Base-by-base conservation (phyloP, 2,797 vertebrate genomes). In the Falco novaeseelandiae region DNA sequence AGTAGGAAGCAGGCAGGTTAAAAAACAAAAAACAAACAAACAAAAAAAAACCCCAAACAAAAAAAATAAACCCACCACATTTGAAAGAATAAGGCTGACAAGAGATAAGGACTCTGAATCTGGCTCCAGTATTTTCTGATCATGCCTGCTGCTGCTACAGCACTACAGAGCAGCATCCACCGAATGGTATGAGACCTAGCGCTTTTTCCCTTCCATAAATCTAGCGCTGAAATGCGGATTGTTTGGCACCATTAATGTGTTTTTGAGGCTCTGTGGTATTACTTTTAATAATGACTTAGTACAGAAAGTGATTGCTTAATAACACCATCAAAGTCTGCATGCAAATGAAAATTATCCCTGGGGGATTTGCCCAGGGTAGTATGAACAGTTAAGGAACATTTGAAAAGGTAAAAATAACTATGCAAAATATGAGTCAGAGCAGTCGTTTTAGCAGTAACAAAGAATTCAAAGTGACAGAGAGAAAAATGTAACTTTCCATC, bases 371-470 rank as follows among this genome's bases (percentile, higher is more conserved):
- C 93, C 90, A 96, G 83, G 61, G 92, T 96, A 96, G 95, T 63
- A 94, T 48, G 93, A 97, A 97, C 71, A 89, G 97, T 95, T 97
- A 96, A 95, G 87, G 94, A 96, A 91, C 90, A 87, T 94, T 91
- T 96, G 83, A 59, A 91, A 97, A 92, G 86, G 96, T 97, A 97
- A 97, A 97, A 97, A 97, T 96, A 97, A 95, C 93, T 94, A 95
- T 91, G 89, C 96, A 90, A 97, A 96, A 97, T 94, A 95, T 96
- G 96, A 97, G 93, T 96, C 93, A 93, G 96, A 97, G 83, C 73
- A 96, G 93, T 97, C 96, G 13, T 93, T 97, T 95, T 84, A 96
- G 62, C 89, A 92, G 93, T 82, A 92, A 93, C 88, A 93, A 97
- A 97, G 92, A 96, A 97, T 86, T 98, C 84, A 95, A 97, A 97